Percentiles rank a stretch among this genome's conserved stretches.
Conservation (phyloP, 2,113 vertebrate species). For the Melanotaenia duboulayi region DNA sequence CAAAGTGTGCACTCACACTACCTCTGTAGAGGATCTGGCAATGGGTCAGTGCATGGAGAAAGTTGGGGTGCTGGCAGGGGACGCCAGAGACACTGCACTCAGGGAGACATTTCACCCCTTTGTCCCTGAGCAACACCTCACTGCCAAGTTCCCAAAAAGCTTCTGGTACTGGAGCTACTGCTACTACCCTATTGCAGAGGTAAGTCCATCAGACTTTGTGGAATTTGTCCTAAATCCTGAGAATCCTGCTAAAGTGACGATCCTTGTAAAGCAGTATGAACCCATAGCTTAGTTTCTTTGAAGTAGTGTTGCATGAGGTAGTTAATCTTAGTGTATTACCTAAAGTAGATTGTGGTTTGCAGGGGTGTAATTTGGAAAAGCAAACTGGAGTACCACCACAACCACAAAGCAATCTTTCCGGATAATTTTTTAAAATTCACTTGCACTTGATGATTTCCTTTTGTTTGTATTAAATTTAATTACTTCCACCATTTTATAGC, state of each 20-base stretch:
- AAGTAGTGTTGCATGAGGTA: not conserved
- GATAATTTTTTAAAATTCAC: not conserved
- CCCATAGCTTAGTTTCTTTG: not conserved
- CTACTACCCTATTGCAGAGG: slow-evolving; percentile 87
- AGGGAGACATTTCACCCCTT: slow-evolving; percentile 86
- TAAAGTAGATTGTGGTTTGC: not conserved
- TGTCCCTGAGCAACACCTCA: slow-evolving; percentile 82
- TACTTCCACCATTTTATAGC: not conserved
- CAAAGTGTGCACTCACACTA: slow-evolving; percentile 77
- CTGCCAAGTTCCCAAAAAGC: slow-evolving; percentile 78
- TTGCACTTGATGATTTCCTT: not conserved
- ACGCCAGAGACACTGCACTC: slow-evolving; percentile 76
- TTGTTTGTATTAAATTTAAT: not conserved
- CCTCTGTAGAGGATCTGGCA: slow-evolving; percentile 82
- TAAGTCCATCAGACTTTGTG: slow-evolving; percentile 46
- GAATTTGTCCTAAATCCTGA: slow-evolving; percentile 1
- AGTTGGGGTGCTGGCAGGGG: slow-evolving; percentile 80
- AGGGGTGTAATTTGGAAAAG: not conserved
- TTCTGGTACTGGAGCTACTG: slow-evolving; percentile 90
- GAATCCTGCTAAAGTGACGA: not conserved
- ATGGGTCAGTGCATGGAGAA: slow-evolving; percentile 86
- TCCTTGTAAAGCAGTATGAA: not conserved
- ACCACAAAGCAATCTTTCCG: not conserved
- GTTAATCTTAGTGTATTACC: not conserved
- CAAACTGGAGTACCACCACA: not conserved